These are phyloP conservation scores for Electrona antarctica DNA, from an alignment of 2,113 vertebrate species.

Conservation along the genomic window DNA sequence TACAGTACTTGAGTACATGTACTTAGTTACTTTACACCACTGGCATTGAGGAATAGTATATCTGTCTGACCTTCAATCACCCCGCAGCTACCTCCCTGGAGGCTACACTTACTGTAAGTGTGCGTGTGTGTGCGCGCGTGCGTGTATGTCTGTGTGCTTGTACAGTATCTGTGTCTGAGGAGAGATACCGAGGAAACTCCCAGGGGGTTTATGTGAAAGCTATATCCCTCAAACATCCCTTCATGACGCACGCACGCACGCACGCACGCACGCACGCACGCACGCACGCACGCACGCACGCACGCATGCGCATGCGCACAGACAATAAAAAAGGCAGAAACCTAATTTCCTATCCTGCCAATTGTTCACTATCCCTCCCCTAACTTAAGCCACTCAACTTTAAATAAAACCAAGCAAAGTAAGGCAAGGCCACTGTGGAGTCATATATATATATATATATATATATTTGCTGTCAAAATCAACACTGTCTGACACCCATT, in stretches of 20 bases:
- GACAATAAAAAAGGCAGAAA: too few species aligned
- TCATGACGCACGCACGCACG: neutral
- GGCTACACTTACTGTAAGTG: slow-evolving; percentile 17
- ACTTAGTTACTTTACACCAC: neutral
- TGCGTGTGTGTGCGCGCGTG: slow-evolving; percentile 6
- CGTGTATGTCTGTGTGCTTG: neutral
- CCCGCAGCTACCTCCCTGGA: slow-evolving; percentile 25
- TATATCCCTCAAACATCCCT: slow-evolving; percentile 40
- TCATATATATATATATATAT: too few species aligned
- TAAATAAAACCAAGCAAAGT: too few species aligned
- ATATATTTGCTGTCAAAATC: too few species aligned
- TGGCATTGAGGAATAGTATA: slow-evolving; percentile 32
- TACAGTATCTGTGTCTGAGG: slow-evolving; percentile 1
- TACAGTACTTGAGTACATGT: too few species aligned
- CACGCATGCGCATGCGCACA: neutral
- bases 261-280: neutral
- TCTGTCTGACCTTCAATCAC: slow-evolving; percentile 39
- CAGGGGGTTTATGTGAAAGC: slow-evolving; percentile 44
- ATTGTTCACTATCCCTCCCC: too few species aligned
- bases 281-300: neutral
- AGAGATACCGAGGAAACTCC: slow-evolving; percentile 35
- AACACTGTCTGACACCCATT: too few species aligned
- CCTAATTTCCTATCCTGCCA: too few species aligned
- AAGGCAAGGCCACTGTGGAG: too few species aligned
- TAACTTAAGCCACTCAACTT: too few species aligned